Evolutionary conservation across 2,797 vertebrate species (phyloP).

Genomic region (Choloepus didactylus): DNA sequence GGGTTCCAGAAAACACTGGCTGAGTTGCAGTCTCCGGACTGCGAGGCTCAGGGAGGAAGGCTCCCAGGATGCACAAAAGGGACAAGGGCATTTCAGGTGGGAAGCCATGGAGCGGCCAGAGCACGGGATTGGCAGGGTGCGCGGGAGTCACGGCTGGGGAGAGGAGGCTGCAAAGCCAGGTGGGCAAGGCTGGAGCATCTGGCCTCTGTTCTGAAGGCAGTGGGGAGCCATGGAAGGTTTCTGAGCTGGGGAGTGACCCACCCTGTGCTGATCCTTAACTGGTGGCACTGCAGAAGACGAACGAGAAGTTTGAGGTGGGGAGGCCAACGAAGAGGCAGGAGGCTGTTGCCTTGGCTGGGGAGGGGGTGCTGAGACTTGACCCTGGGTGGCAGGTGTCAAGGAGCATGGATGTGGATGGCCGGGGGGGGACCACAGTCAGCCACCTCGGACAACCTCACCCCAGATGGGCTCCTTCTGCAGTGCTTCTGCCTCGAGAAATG

Average conservation of each 20-base stretch:
- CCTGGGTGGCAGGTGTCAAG: no score
- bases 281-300: not conserved
- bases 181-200: not conserved
- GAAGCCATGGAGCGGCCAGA: fast-evolving
- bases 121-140: fast-evolving
- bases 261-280: not conserved
- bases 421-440: not conserved
- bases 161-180: not conserved
- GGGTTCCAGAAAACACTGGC: conserved; percentile 31
- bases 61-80: not conserved
- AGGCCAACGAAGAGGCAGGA: not conserved
- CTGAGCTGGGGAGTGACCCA: not conserved
- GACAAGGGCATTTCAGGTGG: not conserved
- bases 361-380: not conserved
- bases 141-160: fast-evolving
- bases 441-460: not conserved
- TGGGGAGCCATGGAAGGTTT: not conserved
- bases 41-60: not conserved
- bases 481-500: not conserved
- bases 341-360: not conserved
- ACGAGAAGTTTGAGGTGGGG: not conserved
- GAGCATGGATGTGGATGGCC: fast-evolving
- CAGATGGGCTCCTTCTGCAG: not conserved
- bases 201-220: not conserved
- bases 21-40: not conserved